Base-by-base conservation (phyloP, 2,797 vertebrate species). In the Neosilurus hyrtlii region DNA sequence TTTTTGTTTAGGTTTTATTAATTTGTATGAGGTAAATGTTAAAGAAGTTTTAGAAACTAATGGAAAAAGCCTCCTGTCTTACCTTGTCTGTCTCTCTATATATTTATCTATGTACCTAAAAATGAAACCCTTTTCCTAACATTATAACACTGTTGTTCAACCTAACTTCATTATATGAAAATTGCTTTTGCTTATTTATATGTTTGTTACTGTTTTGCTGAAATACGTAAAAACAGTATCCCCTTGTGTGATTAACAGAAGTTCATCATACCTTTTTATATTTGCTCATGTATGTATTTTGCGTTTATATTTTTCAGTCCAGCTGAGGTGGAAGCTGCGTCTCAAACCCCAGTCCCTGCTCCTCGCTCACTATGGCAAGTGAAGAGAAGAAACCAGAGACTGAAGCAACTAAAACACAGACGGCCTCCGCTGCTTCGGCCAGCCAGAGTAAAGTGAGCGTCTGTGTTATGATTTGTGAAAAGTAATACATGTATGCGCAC, bases 381-480 rank as follows among this genome's bases (percentile, higher is more conserved):
- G 98, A 99, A 94, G 98, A 99, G 90, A 99, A 99, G 94, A 99
- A 99, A 91, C 96, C 96, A 71, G 98, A 99, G 92, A 96, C 97
- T 0, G 97, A 99, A 90, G 93, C 94, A 2, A 95, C 95, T 24
- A 96, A 99, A 92, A 94, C 97, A 79, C 97, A 97, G 86, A 96
- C 97, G 15, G 93, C 96, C 10, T 95, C 96, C 24, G 96, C 97
- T 11, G 96, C 97, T 0, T 98, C 97, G 0, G 93, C 96, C 90
- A 96, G 96, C 86, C 97, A 99, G 92, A 97, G 96, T 94, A 99
- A 99, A 97, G 98, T 97, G 82, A 83, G 89, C 2, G 82, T n/a
- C 26, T 56, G 16, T 52, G 43, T 26, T 24, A 20, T 0, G 0
- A 66, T n/a, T 14, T 75, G 73, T 59, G 70, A 26, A 14, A 52